Evolutionary conservation across 2,888 invertebrate genomes (phyloP), one percentile per base, ranked within the genome.

Genomic region (Phragmatobia fuliginosa): DNA sequence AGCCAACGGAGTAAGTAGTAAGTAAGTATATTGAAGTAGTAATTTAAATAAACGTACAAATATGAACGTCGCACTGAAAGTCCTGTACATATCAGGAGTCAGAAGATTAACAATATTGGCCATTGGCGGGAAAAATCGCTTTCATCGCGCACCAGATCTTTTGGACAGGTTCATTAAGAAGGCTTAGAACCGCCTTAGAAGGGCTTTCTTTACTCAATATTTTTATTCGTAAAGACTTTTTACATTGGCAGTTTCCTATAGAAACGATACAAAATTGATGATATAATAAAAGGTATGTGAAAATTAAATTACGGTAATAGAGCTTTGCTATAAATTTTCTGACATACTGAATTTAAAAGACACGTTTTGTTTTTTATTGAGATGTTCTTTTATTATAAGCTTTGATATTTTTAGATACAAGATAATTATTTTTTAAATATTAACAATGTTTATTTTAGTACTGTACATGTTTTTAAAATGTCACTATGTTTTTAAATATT

Each of bases 91-190:
- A 61, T 61, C 61, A 21, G 59, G 14, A 52, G 33, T 67, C 63
- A 79, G 58, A 6, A 52, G 33, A 66, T 62, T 78, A 77, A 70
- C 77, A 79, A 79, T 84, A 78, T 85, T 79, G 75, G 69, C 75
- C 45, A 76, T 75, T 77, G 73, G 75, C 67, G 78, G 83, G 80
- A 84, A 79, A 85, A 83, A 87, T 82, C 70, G 71, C 78, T 81
- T 85, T 81, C 75, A 75, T 74, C 77, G 64, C 73, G 76, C 83
- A 87, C 87, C 85, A 86, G 83, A 77, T 80, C 85, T 87, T 88
- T 84, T 77, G 56, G 85, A 86, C 84, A 81, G 85, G 83, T 91
- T 89, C 88, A 90, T 92, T 91, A 90, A 78, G 82, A 72, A 74
- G 76, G 87, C 84, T 87, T 84, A 84, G 79, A 71, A 71, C 66